phyloP scores from a whole-genome alignment of 1,140 invertebrate species.

The Drosophila sproati region DNA sequence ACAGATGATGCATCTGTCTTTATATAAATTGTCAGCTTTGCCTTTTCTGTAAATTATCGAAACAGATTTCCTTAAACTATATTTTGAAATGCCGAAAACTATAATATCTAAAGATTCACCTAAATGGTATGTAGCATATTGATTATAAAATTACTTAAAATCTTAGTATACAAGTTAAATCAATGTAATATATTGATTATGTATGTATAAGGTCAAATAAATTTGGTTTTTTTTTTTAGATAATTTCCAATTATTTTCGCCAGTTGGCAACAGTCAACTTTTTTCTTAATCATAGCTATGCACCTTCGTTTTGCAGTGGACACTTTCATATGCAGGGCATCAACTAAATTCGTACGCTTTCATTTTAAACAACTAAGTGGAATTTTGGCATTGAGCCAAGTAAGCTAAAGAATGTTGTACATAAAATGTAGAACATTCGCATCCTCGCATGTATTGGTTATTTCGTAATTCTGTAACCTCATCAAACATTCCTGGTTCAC shows the following conservation, averaged over 20 bases:
- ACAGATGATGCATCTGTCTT: conserved; percentile 90
- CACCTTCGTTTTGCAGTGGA: conserved; percentile 19
- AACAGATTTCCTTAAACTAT: neutral
- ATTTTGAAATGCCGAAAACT: too few species aligned
- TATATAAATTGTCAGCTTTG: conserved; percentile 70
- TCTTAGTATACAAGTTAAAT: too few species aligned
- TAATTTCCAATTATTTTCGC: neutral
- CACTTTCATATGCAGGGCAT: conserved; percentile 38
- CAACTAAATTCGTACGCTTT: conserved; percentile 50
- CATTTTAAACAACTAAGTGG: conserved; percentile 51
- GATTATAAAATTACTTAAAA: too few species aligned
- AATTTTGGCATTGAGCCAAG: conserved; percentile 74
- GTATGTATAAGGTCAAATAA: neutral
- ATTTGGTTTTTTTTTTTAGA: neutral
- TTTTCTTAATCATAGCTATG: conserved; percentile 3
- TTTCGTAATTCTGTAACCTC: conserved; percentile 48
- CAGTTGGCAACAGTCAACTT: neutral
- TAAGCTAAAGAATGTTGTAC: conserved; percentile 67
- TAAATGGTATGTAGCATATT: too few species aligned
- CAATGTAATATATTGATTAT: too few species aligned
- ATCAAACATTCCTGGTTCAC: conserved; percentile 22
- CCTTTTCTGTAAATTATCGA: conserved; percentile 55
- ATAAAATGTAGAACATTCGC: conserved; percentile 55
- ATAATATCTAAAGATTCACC: too few species aligned
- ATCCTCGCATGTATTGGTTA: conserved; percentile 25